Percentiles rank a stretch among this genome's conserved stretches.
These are phyloP conservation scores for Macrotrachela quadricornifera DNA, from an alignment of 1,140 invertebrate species.

Conservation along the genomic window DNA sequence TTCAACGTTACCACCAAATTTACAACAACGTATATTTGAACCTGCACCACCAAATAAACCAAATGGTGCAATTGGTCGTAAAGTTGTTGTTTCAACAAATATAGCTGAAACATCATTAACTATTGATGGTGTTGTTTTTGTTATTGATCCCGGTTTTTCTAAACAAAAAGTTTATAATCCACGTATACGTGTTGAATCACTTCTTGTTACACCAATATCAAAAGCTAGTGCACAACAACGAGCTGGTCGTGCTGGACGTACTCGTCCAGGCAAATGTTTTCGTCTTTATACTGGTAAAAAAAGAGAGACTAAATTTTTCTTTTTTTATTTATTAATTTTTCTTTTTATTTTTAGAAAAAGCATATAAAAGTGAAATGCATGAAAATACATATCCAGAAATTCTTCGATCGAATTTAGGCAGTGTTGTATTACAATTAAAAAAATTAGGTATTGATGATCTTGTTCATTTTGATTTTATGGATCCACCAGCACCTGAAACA, in stretches of 20 bases:
- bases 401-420: slow-evolving; percentile 77
- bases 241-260: slow-evolving; percentile 85
- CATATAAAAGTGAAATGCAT: slow-evolving; percentile 96
- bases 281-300: slow-evolving; percentile 55
- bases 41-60: slow-evolving; percentile 63
- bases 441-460: slow-evolving; percentile 97
- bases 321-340: too few relatives aligned
- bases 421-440: slow-evolving; percentile 89
- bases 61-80: slow-evolving; percentile 80
- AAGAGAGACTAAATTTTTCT: too few relatives aligned
- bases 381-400: slow-evolving; percentile 99
- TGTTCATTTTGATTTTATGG: slow-evolving; percentile 99
- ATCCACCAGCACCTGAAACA: slow-evolving; percentile 98
- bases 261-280: slow-evolving; percentile 90
- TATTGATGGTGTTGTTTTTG: slow-evolving; percentile 98
- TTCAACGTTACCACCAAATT: slow-evolving; percentile 84
- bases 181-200: slow-evolving; percentile 80
- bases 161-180: slow-evolving; percentile 98
- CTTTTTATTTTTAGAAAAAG: slow-evolving; percentile 46
- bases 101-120: slow-evolving; percentile 97
- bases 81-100: slow-evolving; percentile 90
- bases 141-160: slow-evolving; percentile 98
- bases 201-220: slow-evolving; percentile 90
- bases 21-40: slow-evolving; percentile 94
- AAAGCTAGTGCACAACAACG: slow-evolving; percentile 98